Evolutionary conservation across 1,140 invertebrate species (phyloP).

Genomic region (Drosophila pseudoananassae): DNA sequence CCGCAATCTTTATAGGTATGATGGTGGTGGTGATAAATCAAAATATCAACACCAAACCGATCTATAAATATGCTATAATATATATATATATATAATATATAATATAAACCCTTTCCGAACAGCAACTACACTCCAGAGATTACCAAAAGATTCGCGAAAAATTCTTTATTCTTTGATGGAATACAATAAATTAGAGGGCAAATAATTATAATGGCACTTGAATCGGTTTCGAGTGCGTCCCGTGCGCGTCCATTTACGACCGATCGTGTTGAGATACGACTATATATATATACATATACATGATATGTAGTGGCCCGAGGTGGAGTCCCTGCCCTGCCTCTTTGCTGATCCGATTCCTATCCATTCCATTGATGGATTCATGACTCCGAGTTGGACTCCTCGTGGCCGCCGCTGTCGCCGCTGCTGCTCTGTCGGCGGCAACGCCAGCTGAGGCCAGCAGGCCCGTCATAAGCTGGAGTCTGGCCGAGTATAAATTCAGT

Average conservation of each 20-base stretch:
- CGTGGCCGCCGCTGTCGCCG: background rate
- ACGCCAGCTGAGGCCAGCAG: background rate
- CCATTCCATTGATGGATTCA: slow-evolving; percentile 1
- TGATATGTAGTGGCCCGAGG: too few relatives aligned
- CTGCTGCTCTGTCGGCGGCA: background rate
- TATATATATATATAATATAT: slow-evolving; percentile 41
- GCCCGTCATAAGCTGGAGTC: slow-evolving; percentile 70
- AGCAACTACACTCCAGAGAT: background rate
- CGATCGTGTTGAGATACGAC: background rate
- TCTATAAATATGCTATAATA: slow-evolving; percentile 41
- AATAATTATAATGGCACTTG: slow-evolving; percentile 68
- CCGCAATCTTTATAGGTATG: slow-evolving; percentile 35
- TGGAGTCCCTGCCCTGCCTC: background rate
- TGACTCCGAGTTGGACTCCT: background rate
- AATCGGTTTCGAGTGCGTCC: slow-evolving; percentile 47
- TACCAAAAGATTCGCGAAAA: slow-evolving; percentile 14
- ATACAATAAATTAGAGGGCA: slow-evolving; percentile 67
- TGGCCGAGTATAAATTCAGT: slow-evolving; percentile 68
- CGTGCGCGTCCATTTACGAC: background rate
- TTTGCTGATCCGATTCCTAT: background rate
- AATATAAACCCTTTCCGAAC: slow-evolving; percentile 41
- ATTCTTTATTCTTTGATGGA: slow-evolving; percentile 30
- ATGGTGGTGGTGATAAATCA: slow-evolving; percentile 46
- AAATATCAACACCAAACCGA: background rate
- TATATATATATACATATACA: too few relatives aligned